These are phyloP conservation scores for Sciurus vulgaris DNA, from an alignment of 2,797 vertebrate genomes.

Conservation along the genomic window DNA sequence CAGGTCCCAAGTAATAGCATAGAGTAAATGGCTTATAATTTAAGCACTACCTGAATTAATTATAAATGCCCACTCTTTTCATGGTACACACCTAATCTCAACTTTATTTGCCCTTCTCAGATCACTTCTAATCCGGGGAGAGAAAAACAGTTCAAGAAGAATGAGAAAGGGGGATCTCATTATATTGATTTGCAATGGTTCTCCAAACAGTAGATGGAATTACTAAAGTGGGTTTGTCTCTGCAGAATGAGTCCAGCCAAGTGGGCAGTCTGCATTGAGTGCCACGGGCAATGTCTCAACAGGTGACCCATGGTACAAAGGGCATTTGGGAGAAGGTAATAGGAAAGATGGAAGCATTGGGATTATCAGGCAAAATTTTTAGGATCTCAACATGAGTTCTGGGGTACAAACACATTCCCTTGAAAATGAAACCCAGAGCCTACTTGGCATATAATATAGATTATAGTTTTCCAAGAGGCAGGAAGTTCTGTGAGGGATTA, in stretches of 20 bases:
- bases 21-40: not conserved
- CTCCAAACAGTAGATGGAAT: not conserved
- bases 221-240: not conserved
- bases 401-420: not conserved
- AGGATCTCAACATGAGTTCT: not conserved
- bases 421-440: constrained; percentile 18
- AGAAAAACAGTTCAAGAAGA: not conserved
- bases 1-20: not conserved
- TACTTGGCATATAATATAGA: not conserved
- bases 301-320: not conserved
- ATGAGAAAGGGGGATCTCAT: not conserved
- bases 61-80: not conserved
- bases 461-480: constrained; percentile 19
- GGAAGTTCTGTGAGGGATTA: constrained; percentile 20
- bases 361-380: not conserved
- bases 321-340: not conserved
- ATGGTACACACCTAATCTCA: not conserved
- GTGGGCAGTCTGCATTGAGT: not conserved
- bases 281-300: not conserved
- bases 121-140: not conserved
- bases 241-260: not conserved
- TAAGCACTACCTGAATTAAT: not conserved
- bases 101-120: not conserved
- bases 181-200: too few relatives aligned
- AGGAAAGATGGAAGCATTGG: not conserved